Evolutionary conservation across 1,140 invertebrate species (phyloP).

Genomic region (Branchinecta lynchi): DNA sequence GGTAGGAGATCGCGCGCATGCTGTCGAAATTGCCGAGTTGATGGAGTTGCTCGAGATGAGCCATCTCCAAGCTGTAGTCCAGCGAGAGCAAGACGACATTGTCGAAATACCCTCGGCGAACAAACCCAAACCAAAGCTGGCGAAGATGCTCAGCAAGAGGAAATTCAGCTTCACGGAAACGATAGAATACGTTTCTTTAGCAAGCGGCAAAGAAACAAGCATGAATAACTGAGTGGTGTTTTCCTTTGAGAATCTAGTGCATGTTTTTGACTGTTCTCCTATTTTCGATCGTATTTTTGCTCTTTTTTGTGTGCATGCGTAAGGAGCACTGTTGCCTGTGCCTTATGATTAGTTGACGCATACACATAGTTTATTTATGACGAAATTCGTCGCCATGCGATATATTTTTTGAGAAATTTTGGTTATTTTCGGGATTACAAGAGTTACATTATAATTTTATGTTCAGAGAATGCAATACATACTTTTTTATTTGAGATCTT

Average conservation of each 20-base stretch:
- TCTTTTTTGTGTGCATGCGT: neutral
- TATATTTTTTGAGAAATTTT: too few relatives aligned
- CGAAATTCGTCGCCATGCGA: too few relatives aligned
- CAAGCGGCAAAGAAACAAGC: slow-evolving; percentile 18
- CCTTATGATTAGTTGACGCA: too few relatives aligned
- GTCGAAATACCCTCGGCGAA: slow-evolving; percentile 7
- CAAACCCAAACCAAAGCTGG: slow-evolving; percentile 15
- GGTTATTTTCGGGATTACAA: too few relatives aligned
- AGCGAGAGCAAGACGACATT: slow-evolving; percentile 26
- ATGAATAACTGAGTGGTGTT: slow-evolving; percentile 13
- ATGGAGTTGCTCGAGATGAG: slow-evolving; percentile 20
- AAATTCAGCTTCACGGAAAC: slow-evolving; percentile 22
- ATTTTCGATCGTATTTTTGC: slow-evolving; percentile 12
- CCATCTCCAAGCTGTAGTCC: slow-evolving; percentile 22
- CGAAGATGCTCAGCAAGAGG: slow-evolving; percentile 20
- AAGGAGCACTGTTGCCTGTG: too few relatives aligned
- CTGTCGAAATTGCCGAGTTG: slow-evolving; percentile 20
- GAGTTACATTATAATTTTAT: too few relatives aligned
- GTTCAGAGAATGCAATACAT: too few relatives aligned
- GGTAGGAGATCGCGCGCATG: slow-evolving; percentile 16
- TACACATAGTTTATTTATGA: too few relatives aligned
- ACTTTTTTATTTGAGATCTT: too few relatives aligned
- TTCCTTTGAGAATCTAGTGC: neutral
- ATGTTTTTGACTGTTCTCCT: slow-evolving; percentile 10
- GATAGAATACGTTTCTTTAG: slow-evolving; percentile 19